Base-by-base conservation (phyloP, 2,797 vertebrate genomes). In the Hypotaenidia philippensis region DNA sequence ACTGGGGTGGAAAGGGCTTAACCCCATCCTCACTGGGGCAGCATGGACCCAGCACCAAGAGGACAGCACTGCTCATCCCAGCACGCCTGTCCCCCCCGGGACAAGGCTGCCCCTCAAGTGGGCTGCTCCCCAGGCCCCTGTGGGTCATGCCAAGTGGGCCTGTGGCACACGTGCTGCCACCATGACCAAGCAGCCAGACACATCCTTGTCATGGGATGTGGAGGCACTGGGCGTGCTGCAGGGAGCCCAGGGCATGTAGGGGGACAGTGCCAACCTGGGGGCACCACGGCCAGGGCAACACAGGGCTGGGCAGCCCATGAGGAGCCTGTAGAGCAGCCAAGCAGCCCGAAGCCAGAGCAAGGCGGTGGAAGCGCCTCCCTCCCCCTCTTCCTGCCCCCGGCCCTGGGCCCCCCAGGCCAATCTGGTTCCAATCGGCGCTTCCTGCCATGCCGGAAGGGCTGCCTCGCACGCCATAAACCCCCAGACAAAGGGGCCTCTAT, bases 401-500 rank as follows among this genome's bases (percentile, higher is more conserved):
- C 91, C 70, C 95, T 90, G 88, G 92, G 93, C 95, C 90, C 93
- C 93, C 86, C 61, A 41, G 94, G 93, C 95, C 95, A 99, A 99
- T 98, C 98, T 99, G 98, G 98, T 98, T 98, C 98, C 98, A 98
- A 98, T 98, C 98, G 96, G 70, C 59, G 97, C 96, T 98, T 99
- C 98, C 98, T 98, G 98, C 97, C 96, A 95, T 91, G 97, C 98
- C 99, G 98, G 98, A 98, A 98, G 98, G 97, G 96, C 95, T 95
- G 95, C 96, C 96, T 97, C 81, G 93, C 94, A 98, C 97, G 98
- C 98, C 98, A 97, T 98, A 97, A 97, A 97, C 96, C 98, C 97
- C 97, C 97, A 98, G 98, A 98, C 98, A 98, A 98, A 98, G 98
- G 97, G 97, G 97, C 97, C 97, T 97, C 97, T 97, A 96, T 97